Evolutionary conservation across 1,140 invertebrate species (phyloP), one percentile per base, ranked within the genome.

Genomic region (Cyphomyrmex costatus): DNA sequence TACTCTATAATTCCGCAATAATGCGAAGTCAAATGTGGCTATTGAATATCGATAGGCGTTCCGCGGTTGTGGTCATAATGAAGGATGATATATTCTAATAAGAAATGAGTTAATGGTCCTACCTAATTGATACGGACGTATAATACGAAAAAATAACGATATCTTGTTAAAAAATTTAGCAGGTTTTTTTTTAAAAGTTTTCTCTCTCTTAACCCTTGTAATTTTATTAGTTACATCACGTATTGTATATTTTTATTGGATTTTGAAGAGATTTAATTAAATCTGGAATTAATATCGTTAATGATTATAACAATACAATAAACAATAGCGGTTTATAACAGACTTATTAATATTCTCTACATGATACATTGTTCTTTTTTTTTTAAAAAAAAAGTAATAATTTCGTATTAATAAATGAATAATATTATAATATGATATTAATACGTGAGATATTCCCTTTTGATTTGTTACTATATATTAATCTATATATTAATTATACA

Each of bases 21-120:
- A 85, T 79, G 74, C 66, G 76, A 86, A 89, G 68, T 90, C 88
- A 90, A 70, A 87, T 78, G 88, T 89, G 88, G 86, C 73, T 90
- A 87, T 88, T 86, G 86, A 82, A 88, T 86, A 88, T 89, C 76
- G 83, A 85, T 71, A 71, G 49, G 14, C 83, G 63, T 85, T 79
- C 46, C 46, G 46, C 21, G 61, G 27, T 33, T 60, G 68, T 12
- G 27, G 56, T 14, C 66, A n/a, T 82, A 58, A n/a, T n/a, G n/a
- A 82, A 73, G 68, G 79, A 58, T 80, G 66, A 58, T 80, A 19
- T 46, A 58, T 12, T 24, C 6, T 83, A 42, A 42, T 42, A 83
- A 74, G 79, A 83, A 83, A 73, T 19, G n/a, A 21, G 24, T 74
- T 83, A 61, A 60, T 42, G 24, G 14, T 27, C 14, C 16, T n/a